Evolutionary conservation across 2,797 vertebrate species (phyloP), one percentile per base, ranked within the genome.

Genomic region (Acomys russatus): DNA sequence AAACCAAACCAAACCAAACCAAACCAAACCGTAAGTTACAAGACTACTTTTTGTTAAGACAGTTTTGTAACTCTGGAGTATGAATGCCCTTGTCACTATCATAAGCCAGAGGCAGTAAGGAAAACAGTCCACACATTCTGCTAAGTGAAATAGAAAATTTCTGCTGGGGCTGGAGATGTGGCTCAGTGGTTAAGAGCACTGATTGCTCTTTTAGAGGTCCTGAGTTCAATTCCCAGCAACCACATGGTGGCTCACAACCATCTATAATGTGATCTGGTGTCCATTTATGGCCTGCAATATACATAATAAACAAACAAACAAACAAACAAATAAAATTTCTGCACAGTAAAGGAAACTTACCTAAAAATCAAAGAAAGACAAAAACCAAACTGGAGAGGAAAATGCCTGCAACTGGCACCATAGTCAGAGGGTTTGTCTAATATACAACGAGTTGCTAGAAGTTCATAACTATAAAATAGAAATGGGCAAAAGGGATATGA

Each of bases 291-390:
- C 44, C 44, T 44, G 44, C 44, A 44, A 44, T 44, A 44, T 44
- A 44, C 44, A 44, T 44, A 44, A 44, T 44, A 44, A 44, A 44
- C 44, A 44, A 44, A n/a, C n/a, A n/a, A 44, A 44, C 44, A 44
- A 44, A 44, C 44, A 44, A 44, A 44, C 4, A 44, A 44, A 44
- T 44, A 77, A 90, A 77, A 92, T 78, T 80, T 91, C 77, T 74
- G 3, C 49, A 74, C 23, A 14, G 73, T 30, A 25, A 74, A 74
- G 49, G 14, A 88, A 84, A 77, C 25, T 20, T 74, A 1, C 8
- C 82, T 92, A 83, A 92, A 70, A 90, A 25, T 59, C 78, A 97
- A 93, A 85, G n/a, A 97, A 93, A 85, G n/a, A 59, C 25, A 89
- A 56, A 79, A 51, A 85, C 63, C 15, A 71, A 77, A 92, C 18